phyloP scores from a whole-genome alignment of 2,113 vertebrate genomes.

The Aythya baeri region DNA sequence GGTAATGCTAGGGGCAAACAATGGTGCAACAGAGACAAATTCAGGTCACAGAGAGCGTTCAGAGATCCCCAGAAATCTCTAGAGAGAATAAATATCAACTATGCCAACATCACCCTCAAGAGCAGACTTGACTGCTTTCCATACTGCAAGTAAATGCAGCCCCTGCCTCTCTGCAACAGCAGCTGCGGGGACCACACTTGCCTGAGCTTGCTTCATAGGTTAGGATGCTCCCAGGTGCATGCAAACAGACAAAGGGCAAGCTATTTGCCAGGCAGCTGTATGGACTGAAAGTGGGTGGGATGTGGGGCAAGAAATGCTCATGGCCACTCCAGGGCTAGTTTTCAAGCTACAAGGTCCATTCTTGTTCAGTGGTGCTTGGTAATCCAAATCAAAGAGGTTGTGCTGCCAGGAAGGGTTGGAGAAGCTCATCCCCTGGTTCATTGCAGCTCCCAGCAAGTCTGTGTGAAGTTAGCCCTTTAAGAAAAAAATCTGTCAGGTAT shows the following conservation, averaged over 20 bases:
- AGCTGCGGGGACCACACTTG: conserved; percentile 32
- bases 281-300: conserved; percentile 7
- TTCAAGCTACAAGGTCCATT: conserved; percentile 39
- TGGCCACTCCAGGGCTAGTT: background rate
- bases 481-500: background rate
- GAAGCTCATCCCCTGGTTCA: background rate
- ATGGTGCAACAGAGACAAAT: background rate
- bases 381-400: conserved; percentile 19
- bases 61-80: conserved; percentile 47
- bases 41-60: conserved; percentile 17
- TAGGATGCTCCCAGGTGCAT: conserved; percentile 47
- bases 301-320: conserved; percentile 15
- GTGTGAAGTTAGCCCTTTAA: background rate
- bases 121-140: conserved; percentile 36
- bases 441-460: background rate
- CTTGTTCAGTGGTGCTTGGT: conserved; percentile 4
- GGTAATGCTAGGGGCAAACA: conserved; percentile 27
- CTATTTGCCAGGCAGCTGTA: conserved; percentile 4
- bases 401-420: background rate
- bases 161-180: background rate
- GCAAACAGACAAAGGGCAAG: background rate
- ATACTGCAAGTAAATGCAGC: background rate
- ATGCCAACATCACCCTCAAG: conserved; percentile 17
- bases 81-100: background rate
- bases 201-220: conserved; percentile 3